Evolutionary conservation across 2,888 invertebrate genomes (phyloP).

Genomic region (Meloe dianella): DNA sequence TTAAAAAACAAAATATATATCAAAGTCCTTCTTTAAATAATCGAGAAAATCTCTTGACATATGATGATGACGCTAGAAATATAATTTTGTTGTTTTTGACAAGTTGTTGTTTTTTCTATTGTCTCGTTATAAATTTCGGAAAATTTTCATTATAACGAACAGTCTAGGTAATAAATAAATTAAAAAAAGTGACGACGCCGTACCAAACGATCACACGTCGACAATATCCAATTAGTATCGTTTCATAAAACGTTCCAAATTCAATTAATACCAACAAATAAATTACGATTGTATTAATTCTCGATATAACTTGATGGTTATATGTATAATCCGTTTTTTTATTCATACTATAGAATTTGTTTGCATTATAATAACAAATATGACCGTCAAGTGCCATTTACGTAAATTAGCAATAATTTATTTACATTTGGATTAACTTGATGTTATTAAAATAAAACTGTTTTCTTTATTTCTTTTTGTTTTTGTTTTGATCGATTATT

Average conservation of each 20-base stretch:
- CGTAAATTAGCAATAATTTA: conserved; percentile 20
- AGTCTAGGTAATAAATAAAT: background rate
- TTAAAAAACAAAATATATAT: too few relatives aligned
- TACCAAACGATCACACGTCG: conserved; percentile 2
- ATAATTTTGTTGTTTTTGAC: background rate
- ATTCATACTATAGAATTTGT: background rate
- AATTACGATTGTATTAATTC: conserved; percentile 17
- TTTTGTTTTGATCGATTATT: too few relatives aligned
- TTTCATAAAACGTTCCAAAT: conserved; percentile 9
- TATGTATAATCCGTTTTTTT: conserved; percentile 8
- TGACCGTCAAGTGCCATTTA: conserved; percentile 30
- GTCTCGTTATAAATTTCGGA: background rate
- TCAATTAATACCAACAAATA: conserved; percentile 12
- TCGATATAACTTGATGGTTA: conserved; percentile 21
- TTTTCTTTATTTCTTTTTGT: background rate
- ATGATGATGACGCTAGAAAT: too few relatives aligned
- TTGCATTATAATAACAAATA: background rate
- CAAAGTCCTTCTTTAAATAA: too few relatives aligned
- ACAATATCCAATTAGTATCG: conserved; percentile 9
- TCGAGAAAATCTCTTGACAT: too few relatives aligned
- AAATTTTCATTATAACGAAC: background rate
- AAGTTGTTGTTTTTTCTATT: too few relatives aligned
- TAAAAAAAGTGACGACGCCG: background rate
- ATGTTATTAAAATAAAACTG: background rate
- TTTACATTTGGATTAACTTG: background rate